A percentile compares a stretch with the other conserved stretches of the same genome.
These are phyloP conservation scores for Mantis religiosa DNA, from an alignment of 2,888 invertebrate genomes.

Conservation along the genomic window DNA sequence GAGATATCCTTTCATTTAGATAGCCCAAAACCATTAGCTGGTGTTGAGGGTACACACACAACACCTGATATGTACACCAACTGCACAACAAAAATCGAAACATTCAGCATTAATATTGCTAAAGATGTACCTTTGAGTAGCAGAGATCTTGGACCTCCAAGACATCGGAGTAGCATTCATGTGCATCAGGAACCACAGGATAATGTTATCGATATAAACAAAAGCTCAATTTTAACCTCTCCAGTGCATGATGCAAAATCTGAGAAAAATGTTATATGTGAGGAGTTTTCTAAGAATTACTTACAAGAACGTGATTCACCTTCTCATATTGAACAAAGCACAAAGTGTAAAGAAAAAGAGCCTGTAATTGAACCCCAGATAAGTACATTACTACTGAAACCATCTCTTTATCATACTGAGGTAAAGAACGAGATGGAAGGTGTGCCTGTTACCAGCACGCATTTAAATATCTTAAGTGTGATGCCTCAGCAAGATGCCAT, in stretches of 20 bases:
- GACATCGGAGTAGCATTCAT: background rate
- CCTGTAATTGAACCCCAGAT: background rate
- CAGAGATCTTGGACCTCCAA: background rate
- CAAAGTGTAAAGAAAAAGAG: background rate
- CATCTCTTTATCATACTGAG: background rate
- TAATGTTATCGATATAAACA: background rate
- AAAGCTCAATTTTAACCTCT: background rate
- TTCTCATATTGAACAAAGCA: background rate
- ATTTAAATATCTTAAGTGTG: slow-evolving; percentile 17
- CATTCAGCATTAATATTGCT: background rate
- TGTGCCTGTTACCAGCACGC: background rate
- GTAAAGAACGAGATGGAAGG: background rate
- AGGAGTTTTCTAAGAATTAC: background rate
- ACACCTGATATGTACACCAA: background rate
- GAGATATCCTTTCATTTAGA: too few relatives aligned
- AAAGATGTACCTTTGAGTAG: slow-evolving; percentile 1
- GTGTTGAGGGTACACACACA: background rate
- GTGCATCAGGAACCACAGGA: background rate
- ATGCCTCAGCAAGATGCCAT: slow-evolving; percentile 23
- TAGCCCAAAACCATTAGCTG: background rate
- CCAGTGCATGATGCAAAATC: background rate
- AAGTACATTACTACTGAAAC: background rate
- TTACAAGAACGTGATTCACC: background rate
- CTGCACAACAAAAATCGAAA: background rate
- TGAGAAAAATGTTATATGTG: background rate